phyloP scores from a whole-genome alignment of 2,113 vertebrate species.

The Centrocercus urophasianus region DNA sequence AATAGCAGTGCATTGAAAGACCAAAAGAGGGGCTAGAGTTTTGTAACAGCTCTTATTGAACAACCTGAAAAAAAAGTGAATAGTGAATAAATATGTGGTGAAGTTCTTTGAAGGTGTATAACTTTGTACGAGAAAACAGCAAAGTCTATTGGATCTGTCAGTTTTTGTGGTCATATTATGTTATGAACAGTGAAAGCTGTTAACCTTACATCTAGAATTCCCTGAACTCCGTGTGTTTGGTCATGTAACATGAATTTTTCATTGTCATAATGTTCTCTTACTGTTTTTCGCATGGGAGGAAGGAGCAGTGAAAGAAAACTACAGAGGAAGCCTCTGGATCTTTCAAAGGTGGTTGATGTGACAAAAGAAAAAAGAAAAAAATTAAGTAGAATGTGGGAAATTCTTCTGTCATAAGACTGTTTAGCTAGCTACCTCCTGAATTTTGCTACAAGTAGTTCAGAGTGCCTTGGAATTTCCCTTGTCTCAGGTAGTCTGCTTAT shows the following conservation, averaged over 20 bases:
- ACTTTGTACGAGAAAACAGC: not conserved
- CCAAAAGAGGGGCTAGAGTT: not conserved
- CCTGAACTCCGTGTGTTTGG: not conserved
- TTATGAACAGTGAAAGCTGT: not conserved
- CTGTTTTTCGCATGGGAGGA: not conserved
- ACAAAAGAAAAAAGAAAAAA: not conserved
- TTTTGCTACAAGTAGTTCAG: not conserved
- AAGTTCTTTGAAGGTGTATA: not conserved
- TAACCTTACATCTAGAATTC: not conserved
- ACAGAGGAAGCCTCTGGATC: not conserved
- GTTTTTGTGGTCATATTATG: not conserved
- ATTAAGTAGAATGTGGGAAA: not conserved
- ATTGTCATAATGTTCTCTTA: not conserved
- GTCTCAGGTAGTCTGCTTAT: not conserved
- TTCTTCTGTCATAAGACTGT: not conserved
- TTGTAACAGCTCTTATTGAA: not conserved
- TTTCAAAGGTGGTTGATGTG: not conserved
- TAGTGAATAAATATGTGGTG: not conserved
- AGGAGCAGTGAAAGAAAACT: not conserved
- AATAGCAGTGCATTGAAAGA: not conserved
- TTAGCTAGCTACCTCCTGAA: not conserved
- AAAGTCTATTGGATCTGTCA: not conserved
- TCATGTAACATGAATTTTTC: not conserved
- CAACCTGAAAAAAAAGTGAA: not conserved
- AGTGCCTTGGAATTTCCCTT: not conserved